Evolutionary conservation across 2,888 invertebrate genomes (phyloP).

Genomic region (Protodeltote pygarga): DNA sequence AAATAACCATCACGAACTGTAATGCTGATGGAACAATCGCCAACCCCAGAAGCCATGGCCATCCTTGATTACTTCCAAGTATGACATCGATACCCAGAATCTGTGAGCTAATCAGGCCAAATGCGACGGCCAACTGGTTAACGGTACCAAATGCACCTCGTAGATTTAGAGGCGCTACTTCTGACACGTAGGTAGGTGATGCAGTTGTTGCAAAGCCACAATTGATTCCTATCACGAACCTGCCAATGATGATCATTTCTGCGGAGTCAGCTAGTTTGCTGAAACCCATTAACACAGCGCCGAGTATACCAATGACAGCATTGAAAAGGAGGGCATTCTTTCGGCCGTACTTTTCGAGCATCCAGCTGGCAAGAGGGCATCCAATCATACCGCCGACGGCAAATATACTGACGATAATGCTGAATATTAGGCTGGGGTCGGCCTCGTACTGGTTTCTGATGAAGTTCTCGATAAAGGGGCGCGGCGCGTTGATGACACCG

Average conservation of each 20-base stretch:
- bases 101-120: conserved; percentile 77
- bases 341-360: conserved; percentile 90
- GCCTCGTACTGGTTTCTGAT: conserved; percentile 86
- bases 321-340: conserved; percentile 89
- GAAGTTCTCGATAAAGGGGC: conserved; percentile 88
- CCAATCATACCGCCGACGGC: conserved; percentile 93
- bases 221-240: conserved; percentile 91
- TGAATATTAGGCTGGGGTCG: conserved; percentile 84
- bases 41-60: conserved; percentile 81
- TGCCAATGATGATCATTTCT: conserved; percentile 90
- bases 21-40: conserved; percentile 75
- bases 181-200: conserved; percentile 84
- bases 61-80: conserved; percentile 77
- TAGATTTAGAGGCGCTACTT: conserved; percentile 75
- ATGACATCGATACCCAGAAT: conserved; percentile 81
- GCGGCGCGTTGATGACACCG: conserved; percentile 90
- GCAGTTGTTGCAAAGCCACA: conserved; percentile 88
- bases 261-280: conserved; percentile 88
- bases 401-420: conserved; percentile 91
- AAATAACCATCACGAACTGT: conserved; percentile 75
- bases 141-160: conserved; percentile 84
- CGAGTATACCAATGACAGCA: conserved; percentile 88
- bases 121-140: conserved; percentile 82
- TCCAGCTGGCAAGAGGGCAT: conserved; percentile 91
- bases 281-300: conserved; percentile 89